phyloP scores from a whole-genome alignment of 2,797 vertebrate genomes.

The Bucorvus abyssinicus region DNA sequence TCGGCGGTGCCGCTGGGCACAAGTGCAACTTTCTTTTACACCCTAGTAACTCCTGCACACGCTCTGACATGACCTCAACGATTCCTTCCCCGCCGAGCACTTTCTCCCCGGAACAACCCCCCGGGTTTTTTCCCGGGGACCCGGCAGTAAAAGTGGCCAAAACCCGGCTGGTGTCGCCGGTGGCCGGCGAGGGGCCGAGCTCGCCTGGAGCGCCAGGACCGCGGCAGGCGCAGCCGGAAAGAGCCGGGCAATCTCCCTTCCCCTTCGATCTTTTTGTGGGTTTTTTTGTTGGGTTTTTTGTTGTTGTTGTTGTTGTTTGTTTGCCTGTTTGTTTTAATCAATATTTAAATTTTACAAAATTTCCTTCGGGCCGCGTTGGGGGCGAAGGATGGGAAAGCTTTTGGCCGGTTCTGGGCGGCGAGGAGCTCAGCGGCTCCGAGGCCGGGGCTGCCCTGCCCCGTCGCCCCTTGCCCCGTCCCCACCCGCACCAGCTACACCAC shows the following conservation, averaged over 20 bases:
- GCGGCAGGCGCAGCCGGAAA: neutral
- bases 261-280: neutral
- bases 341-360: neutral
- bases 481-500: neutral
- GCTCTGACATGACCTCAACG: neutral
- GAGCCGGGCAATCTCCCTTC: neutral
- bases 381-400: neutral
- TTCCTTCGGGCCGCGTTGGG: neutral
- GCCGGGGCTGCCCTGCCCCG: too few relatives aligned
- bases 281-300: too few relatives aligned
- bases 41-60: too few relatives aligned
- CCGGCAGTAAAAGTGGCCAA: neutral
- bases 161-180: neutral
- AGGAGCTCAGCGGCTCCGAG: neutral
- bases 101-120: neutral
- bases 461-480: neutral
- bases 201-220: neutral
- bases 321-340: neutral
- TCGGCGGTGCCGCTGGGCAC: neutral
- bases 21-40: neutral
- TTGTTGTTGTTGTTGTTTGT: too few relatives aligned
- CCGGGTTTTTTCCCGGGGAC: neutral
- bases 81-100: neutral
- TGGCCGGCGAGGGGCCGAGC: neutral
- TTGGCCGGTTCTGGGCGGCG: neutral